Evolutionary conservation across 2,888 invertebrate species (phyloP).

Genomic region (Hyalella azteca): DNA sequence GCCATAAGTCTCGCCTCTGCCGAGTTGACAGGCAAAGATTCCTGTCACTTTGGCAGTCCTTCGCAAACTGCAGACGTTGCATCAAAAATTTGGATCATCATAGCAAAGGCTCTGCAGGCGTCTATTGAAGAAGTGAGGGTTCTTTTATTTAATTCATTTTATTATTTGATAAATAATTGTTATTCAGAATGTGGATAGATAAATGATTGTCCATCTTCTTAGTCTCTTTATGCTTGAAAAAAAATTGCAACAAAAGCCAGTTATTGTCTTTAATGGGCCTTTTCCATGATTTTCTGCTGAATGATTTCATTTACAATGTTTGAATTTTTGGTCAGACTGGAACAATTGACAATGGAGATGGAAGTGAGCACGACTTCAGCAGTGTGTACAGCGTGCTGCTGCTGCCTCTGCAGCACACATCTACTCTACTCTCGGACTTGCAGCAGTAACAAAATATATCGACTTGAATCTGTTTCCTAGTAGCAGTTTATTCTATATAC

Average conservation of each 20-base stretch:
- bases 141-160: neutral
- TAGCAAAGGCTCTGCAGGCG: neutral
- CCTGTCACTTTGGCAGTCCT: neutral
- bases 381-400: slow-evolving; percentile 46
- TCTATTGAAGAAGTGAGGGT: neutral
- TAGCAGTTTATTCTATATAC: too few species aligned
- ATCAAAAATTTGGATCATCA: neutral
- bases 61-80: neutral
- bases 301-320: neutral
- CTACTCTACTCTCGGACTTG: neutral
- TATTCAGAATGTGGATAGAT: too few species aligned
- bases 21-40: neutral
- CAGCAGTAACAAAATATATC: too few species aligned
- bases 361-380: slow-evolving; percentile 49
- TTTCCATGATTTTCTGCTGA: too few species aligned
- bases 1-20: neutral
- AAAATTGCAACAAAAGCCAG: too few species aligned
- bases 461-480: too few species aligned
- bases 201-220: too few species aligned
- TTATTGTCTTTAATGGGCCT: too few species aligned
- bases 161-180: too few species aligned
- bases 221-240: too few species aligned
- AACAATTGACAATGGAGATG: slow-evolving; percentile 45
- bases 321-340: slow-evolving; percentile 39
- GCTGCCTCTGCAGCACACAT: slow-evolving; percentile 46